phyloP scores from a whole-genome alignment of 2,113 vertebrate genomes.

The Tapirus terrestris region DNA sequence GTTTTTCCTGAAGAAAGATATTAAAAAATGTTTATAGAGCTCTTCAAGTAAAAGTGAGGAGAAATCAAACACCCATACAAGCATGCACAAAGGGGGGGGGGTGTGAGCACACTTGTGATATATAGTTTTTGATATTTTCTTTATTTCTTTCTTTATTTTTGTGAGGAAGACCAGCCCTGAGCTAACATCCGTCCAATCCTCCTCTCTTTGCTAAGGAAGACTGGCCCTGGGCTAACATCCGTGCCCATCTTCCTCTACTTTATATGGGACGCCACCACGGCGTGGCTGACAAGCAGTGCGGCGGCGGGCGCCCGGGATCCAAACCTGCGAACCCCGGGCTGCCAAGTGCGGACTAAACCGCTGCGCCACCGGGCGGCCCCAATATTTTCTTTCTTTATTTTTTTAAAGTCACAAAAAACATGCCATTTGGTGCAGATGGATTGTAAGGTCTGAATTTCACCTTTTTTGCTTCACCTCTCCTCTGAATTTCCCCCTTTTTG shows the following conservation, averaged over 20 bases:
- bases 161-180: too few relatives aligned
- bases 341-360: too few relatives aligned
- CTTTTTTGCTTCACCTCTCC: not conserved
- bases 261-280: too few relatives aligned
- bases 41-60: not conserved
- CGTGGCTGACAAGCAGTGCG: too few relatives aligned
- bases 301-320: too few relatives aligned
- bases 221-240: too few relatives aligned
- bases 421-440: not conserved
- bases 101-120: not conserved
- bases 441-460: not conserved
- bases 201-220: too few relatives aligned
- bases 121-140: not conserved
- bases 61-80: not conserved
- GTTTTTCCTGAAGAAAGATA: not conserved
- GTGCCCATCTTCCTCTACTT: too few relatives aligned
- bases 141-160: too few relatives aligned
- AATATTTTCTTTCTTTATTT: constrained; percentile 15
- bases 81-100: not conserved
- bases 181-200: too few relatives aligned
- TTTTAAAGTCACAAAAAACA: not conserved
- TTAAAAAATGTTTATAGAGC: not conserved
- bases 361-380: too few relatives aligned
- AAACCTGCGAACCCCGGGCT: too few relatives aligned
- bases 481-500: not conserved